Evolutionary conservation across 2,888 invertebrate species (phyloP).

Genomic region (Pyrrhosoma nymphula): DNA sequence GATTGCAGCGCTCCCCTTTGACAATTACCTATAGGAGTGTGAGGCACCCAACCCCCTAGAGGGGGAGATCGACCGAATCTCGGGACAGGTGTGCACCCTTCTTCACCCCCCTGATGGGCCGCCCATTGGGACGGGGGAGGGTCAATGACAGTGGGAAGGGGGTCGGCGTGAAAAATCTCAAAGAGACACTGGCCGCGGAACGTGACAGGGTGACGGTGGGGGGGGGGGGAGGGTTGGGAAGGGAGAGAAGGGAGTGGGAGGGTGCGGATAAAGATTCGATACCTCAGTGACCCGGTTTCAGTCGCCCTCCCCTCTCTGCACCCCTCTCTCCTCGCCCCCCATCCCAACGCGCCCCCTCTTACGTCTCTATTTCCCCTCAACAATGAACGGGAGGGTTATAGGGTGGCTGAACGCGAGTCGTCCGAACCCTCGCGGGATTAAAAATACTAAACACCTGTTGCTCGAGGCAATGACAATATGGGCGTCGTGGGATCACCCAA

Average conservation of each 20-base stretch:
- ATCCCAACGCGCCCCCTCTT: not conserved
- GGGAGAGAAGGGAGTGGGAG: not conserved
- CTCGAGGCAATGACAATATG: not conserved
- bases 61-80: not conserved
- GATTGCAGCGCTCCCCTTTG: no score
- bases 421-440: not conserved
- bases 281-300: slow-evolving; percentile 7
- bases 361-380: not conserved
- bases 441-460: slow-evolving; percentile 32
- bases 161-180: not conserved
- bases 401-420: not conserved
- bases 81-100: not conserved
- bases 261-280: not conserved
- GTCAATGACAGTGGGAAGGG: not conserved
- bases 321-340: not conserved
- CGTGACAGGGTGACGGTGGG: not conserved
- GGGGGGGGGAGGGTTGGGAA: not conserved
- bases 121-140: no score
- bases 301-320: not conserved
- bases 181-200: not conserved
- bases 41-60: no score
- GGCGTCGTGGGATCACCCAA: not conserved
- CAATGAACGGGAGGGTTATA: not conserved
- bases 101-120: no score
- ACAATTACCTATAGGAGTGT: no score